A percentile compares a stretch with the other conserved stretches of the same genome.
These are phyloP conservation scores for Hyperoplus immaculatus DNA, from an alignment of 2,797 vertebrate genomes.

Conservation along the genomic window DNA sequence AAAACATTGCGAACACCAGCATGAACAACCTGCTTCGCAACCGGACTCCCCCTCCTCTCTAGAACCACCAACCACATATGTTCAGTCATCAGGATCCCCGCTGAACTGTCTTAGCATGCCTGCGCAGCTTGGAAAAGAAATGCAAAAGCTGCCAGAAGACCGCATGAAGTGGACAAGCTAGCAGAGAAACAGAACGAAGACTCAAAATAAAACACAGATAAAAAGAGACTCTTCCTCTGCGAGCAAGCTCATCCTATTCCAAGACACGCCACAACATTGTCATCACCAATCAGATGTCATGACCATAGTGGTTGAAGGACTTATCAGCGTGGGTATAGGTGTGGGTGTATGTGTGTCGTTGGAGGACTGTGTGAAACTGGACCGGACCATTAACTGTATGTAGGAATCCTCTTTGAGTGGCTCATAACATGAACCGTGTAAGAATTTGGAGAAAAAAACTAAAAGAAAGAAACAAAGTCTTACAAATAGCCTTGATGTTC, in stretches of 20 bases:
- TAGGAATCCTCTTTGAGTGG: constrained; percentile 64
- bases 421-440: constrained; percentile 67
- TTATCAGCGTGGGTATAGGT: constrained; percentile 38
- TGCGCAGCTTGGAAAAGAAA: constrained; percentile 54
- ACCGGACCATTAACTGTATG: constrained; percentile 72
- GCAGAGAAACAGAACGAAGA: constrained; percentile 49
- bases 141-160: constrained; percentile 67
- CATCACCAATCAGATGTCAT: constrained; percentile 68
- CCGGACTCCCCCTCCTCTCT: constrained; percentile 24
- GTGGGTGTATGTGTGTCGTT: constrained; percentile 68
- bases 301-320: constrained; percentile 46
- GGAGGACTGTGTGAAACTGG: constrained; percentile 74
- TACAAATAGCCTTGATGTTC: constrained; percentile 69
- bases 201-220: constrained; percentile 1
- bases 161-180: constrained; percentile 69
- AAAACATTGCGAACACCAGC: constrained; percentile 85
- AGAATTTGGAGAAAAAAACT: constrained; percentile 45
- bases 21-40: constrained; percentile 80
- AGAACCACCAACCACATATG: constrained; percentile 10
- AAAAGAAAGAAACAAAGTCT: constrained; percentile 27
- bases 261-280: constrained; percentile 53
- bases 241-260: constrained; percentile 43
- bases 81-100: constrained; percentile 52
- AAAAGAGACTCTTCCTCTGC: constrained; percentile 30
- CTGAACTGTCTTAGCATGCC: constrained; percentile 72